These are phyloP conservation scores for Melanaphis sacchari DNA, from an alignment of 1,140 invertebrate species.

Conservation along the genomic window DNA sequence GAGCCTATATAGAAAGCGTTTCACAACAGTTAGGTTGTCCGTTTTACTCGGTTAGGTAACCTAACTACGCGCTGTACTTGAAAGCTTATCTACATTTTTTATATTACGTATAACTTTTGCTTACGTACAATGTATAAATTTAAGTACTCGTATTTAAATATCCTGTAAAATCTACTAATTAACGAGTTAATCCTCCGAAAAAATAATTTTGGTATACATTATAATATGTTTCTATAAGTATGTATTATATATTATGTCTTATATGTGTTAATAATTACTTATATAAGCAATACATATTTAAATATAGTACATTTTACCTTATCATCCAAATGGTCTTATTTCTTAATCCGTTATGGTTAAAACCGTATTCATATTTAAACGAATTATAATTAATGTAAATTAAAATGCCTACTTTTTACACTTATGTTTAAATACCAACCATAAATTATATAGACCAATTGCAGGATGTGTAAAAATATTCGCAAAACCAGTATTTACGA, in stretches of 20 bases:
- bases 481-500: not conserved
- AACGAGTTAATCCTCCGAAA: not conserved
- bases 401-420: not conserved
- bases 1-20: not conserved
- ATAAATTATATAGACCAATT: not conserved
- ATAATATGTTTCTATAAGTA: not conserved
- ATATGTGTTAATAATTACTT: too few relatives aligned
- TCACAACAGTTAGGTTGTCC: slow-evolving; percentile 9
- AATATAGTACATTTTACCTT: not conserved
- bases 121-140: not conserved
- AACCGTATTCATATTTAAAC: not conserved
- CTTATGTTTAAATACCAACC: not conserved
- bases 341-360: not conserved
- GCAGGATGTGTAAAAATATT: not conserved
- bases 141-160: not conserved
- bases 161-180: not conserved
- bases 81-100: not conserved
- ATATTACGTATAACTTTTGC: not conserved
- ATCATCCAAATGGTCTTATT: not conserved
- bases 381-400: not conserved
- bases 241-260: not conserved
- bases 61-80: not conserved
- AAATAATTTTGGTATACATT: not conserved
- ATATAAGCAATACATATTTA: not conserved
- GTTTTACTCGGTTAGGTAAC: not conserved